Evolutionary conservation across 2,113 vertebrate genomes (phyloP), one percentile per base, ranked within the genome.

Genomic region (Syrrhaptes paradoxus): DNA sequence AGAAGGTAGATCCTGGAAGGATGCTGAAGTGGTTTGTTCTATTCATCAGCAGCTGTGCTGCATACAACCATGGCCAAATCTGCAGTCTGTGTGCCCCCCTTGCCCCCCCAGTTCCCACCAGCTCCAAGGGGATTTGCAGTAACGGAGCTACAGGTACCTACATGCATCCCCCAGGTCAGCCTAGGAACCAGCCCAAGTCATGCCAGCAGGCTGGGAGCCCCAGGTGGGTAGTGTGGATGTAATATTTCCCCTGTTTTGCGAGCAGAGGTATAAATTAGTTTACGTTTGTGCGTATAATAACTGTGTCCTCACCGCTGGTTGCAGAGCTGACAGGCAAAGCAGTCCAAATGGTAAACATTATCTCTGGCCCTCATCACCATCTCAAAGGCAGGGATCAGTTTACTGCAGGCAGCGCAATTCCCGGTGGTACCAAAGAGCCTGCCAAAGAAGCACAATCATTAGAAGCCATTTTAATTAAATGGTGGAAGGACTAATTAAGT

Each of bases 311-410:
- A 99, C 99, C 99, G 99, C 99, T 99, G 99, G 98, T 99, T 99
- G 98, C 99, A 99, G 98, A 99, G 99, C 98, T 99, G 99, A 98
- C 99, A 99, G 98, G 99, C 99, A 88, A 99, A 99, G 98, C 99
- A 99, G 98, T 99, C 99, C 97, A 99, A 99, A 98, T 99, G 99
- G 98, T 99, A 99, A 98, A 99, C 99, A 90, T 99, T 99, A 98
- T 99, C 99, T 98, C 99, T 98, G 98, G 99, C 99, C 98, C 99
- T 99, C 99, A 99, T 99, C 98, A 99, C 99, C 99, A 99, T 99
- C 98, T 99, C 99, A 97, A 99, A 99, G 98, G 99, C 99, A 96
- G 99, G 99, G 98, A 99, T 99, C 98, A 99, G 98, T 98, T 99
- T 99, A 98, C 99, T 99, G 98, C 99, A 99, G 95, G 99, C 99